Evolutionary conservation across 2,113 vertebrate species (phyloP).

Genomic region (Sciurus niger): DNA sequence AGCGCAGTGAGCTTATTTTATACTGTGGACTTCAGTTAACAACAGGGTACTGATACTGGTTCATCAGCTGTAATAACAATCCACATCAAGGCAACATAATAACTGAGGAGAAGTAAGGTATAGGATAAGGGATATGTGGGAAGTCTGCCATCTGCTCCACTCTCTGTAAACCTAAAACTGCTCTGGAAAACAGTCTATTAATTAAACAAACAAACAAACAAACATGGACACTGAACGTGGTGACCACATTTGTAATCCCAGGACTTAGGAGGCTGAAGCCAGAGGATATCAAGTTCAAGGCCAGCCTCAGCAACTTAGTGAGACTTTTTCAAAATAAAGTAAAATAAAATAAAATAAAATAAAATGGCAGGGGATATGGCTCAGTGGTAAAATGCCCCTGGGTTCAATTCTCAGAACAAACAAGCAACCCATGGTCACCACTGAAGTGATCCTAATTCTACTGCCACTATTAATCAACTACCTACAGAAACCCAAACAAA

Average conservation of each 20-base stretch:
- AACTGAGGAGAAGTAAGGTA: background rate
- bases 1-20: background rate
- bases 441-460: slow-evolving; percentile 8
- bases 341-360: no score
- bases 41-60: accelerated
- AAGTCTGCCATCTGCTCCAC: background rate
- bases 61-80: background rate
- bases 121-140: background rate
- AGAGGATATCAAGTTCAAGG: background rate
- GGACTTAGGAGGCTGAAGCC: background rate
- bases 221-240: no score
- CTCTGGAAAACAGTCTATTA: background rate
- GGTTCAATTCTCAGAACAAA: background rate
- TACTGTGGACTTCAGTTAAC: background rate
- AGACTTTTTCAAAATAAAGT: background rate
- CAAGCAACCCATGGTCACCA: background rate
- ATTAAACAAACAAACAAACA: no score
- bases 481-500: background rate
- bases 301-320: background rate
- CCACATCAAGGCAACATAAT: background rate
- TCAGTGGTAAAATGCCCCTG: background rate
- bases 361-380: no score
- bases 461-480: background rate
- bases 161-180: background rate
- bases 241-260: no score